These are phyloP conservation scores for Danio jaintianensis DNA, from an alignment of 2,797 vertebrate genomes.

Conservation along the genomic window DNA sequence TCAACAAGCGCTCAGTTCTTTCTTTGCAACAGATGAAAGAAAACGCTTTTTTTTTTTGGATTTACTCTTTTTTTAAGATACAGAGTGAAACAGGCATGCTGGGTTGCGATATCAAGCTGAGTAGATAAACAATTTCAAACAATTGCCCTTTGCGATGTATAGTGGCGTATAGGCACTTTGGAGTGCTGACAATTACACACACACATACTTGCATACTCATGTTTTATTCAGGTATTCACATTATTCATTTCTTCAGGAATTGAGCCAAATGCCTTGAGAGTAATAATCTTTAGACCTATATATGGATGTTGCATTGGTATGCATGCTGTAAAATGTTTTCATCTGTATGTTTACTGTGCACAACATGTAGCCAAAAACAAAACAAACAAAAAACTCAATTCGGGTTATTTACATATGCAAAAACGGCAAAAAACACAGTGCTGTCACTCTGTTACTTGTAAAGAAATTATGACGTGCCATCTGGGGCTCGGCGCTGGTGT, in stretches of 20 bases:
- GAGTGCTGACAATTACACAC: conserved; percentile 2
- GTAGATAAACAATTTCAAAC: conserved; percentile 41
- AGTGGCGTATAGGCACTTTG: conserved; percentile 2
- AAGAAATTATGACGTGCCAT: too few species aligned
- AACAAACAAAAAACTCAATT: too few species aligned
- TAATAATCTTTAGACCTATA: conserved; percentile 23
- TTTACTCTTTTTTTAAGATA: conserved; percentile 12
- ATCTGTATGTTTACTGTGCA: not conserved
- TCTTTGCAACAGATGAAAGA: conserved; percentile 39
- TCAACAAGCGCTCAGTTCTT: not conserved
- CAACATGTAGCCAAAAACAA: too few species aligned
- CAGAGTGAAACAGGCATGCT: conserved; percentile 37
- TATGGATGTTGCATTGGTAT: conserved; percentile 7
- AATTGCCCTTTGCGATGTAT: conserved; percentile 36
- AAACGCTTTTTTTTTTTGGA: conserved; percentile 14
- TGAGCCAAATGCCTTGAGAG: conserved; percentile 32
- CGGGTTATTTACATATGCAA: too few species aligned
- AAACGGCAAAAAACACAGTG: too few species aligned
- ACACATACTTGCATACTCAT: not conserved
- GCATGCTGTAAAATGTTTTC: not conserved
- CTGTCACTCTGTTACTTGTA: too few species aligned
- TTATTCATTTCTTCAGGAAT: conserved; percentile 34
- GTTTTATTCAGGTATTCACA: conserved; percentile 41
- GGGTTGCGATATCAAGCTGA: conserved; percentile 45
- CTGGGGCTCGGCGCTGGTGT: too few species aligned